Conservation (phyloP, 2,797 vertebrate genomes). For the Pseudochirops cupreus region DNA sequence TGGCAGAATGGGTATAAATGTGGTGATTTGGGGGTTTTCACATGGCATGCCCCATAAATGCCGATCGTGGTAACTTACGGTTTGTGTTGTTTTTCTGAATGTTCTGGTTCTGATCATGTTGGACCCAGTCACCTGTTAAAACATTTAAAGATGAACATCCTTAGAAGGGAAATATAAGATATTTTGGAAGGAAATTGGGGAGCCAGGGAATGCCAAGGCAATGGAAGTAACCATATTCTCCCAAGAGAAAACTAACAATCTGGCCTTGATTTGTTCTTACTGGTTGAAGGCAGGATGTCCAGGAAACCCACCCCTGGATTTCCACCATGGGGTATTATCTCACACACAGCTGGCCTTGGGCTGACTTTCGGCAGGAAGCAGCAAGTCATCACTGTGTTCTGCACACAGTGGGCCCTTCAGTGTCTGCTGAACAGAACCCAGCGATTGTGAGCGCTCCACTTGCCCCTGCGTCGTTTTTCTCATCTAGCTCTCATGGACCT, state of each 20-base stretch:
- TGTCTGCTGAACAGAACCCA: not conserved
- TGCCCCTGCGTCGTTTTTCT: not conserved
- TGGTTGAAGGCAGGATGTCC: not conserved
- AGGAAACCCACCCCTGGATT: not conserved
- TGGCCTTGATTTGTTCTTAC: not conserved
- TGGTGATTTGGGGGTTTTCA: not conserved
- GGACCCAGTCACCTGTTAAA: conserved; percentile 88
- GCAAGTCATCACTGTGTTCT: not conserved
- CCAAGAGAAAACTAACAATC: not conserved
- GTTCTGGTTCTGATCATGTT: conserved; percentile 79
- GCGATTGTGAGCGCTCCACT: not conserved
- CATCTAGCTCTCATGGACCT: not conserved
- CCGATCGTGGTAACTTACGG: conserved; percentile 79
- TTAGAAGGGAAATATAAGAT: conserved; percentile 7
- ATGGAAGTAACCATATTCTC: not conserved
- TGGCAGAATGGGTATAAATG: not conserved
- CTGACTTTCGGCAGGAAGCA: not conserved
- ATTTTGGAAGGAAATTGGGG: conserved; percentile 13
- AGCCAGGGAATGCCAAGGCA: not conserved
- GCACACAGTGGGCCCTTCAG: not conserved
- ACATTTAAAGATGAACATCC: conserved; percentile 25
- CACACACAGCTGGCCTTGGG: not conserved
- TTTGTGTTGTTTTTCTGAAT: conserved; percentile 80
- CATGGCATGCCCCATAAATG: not conserved
- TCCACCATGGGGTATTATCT: not conserved